A percentile compares a stretch with the other conserved stretches of the same genome.
Conservation (phyloP, 2,113 vertebrate genomes). For the Xiphias gladius region DNA sequence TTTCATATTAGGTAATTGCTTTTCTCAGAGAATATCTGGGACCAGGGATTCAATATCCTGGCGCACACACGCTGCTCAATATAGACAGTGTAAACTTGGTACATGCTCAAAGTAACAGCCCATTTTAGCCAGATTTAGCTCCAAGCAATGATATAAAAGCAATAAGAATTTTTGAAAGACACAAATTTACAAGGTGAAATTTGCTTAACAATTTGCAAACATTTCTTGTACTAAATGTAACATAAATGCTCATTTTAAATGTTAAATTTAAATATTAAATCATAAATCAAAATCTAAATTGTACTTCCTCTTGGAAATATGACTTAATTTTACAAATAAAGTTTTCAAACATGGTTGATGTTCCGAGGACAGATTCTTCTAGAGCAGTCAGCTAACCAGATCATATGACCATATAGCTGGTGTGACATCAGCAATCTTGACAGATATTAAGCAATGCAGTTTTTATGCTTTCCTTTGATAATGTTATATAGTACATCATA, state of each 20-base stretch:
- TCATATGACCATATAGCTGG: no score
- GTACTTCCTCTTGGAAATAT: neutral
- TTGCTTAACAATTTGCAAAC: no score
- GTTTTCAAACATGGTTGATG: no score
- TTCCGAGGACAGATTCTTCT: no score
- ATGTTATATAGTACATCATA: no score
- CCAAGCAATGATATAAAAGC: neutral
- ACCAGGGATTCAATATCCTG: neutral
- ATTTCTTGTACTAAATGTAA: neutral
- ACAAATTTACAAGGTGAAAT: neutral
- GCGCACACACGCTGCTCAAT: neutral
- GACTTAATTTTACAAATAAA: neutral
- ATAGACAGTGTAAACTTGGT: no score
- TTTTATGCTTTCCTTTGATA: no score
- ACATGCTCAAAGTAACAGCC: no score
- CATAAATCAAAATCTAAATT: neutral
- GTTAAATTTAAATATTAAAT: neutral
- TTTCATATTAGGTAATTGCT: constrained; percentile 3
- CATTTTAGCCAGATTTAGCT: no score
- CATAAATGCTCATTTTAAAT: neutral
- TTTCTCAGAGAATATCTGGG: neutral
- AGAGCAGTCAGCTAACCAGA: no score
- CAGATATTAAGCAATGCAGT: no score
- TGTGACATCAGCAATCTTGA: no score
- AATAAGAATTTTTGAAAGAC: neutral